Evolutionary conservation across 2,797 vertebrate species (phyloP).

Genomic region (Staurois parvus): DNA sequence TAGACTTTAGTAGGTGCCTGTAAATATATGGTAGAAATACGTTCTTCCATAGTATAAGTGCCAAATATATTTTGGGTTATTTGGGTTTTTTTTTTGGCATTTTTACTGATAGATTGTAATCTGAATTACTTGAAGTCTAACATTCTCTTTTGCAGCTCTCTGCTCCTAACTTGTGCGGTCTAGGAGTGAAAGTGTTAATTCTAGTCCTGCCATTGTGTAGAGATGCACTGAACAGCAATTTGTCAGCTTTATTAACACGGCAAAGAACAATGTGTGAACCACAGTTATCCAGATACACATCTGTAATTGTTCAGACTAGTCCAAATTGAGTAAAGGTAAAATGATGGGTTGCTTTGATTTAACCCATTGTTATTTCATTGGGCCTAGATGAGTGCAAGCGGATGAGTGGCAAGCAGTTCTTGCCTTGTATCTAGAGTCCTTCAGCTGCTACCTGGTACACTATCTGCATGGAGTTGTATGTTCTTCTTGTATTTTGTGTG

Average conservation of each 20-base stretch:
- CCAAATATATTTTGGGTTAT: slow-evolving; percentile 5
- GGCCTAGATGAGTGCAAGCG: background rate
- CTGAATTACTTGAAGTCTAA: background rate
- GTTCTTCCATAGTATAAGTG: slow-evolving; percentile 44
- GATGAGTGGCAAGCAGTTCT: background rate
- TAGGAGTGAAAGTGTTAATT: background rate
- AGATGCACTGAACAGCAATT: background rate
- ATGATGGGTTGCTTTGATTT: background rate
- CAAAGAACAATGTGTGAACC: background rate
- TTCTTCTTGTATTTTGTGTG: background rate
- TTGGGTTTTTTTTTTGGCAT: background rate
- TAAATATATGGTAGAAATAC: slow-evolving; percentile 37
- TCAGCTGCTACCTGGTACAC: background rate
- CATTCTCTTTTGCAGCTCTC: background rate
- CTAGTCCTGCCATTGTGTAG: background rate
- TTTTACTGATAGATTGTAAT: slow-evolving; percentile 4
- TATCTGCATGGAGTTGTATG: background rate
- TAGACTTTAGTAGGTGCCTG: slow-evolving; percentile 4
- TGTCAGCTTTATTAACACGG: background rate
- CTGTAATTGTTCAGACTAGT: too few species aligned
- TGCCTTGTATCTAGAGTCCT: background rate
- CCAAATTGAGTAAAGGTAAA: background rate
- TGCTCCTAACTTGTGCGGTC: background rate
- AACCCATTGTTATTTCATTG: background rate
- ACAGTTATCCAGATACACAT: background rate